These are phyloP conservation scores for Drosophila tanythrix DNA, from an alignment of 2,888 invertebrate species.

Conservation along the genomic window DNA sequence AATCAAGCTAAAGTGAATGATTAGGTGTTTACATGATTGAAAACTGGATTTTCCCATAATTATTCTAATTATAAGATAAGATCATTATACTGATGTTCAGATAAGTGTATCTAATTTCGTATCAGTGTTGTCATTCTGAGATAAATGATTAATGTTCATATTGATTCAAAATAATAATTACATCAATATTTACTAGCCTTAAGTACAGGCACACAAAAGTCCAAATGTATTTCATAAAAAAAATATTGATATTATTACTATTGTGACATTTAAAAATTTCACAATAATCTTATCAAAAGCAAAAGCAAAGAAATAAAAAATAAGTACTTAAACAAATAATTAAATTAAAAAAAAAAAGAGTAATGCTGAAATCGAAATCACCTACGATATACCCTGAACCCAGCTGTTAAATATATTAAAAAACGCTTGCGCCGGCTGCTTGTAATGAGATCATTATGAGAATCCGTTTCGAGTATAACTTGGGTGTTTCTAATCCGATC, in stretches of 20 bases:
- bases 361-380: neutral
- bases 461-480: neutral
- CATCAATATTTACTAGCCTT: neutral
- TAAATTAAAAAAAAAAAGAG: slow-evolving; percentile 1
- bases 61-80: neutral
- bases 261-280: neutral
- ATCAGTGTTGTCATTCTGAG: neutral
- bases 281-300: neutral
- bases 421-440: neutral
- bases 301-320: neutral
- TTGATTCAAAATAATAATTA: neutral
- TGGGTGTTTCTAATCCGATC: neutral
- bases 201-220: neutral
- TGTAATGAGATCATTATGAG: neutral
- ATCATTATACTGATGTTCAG: neutral
- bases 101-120: neutral
- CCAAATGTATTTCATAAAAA: neutral
- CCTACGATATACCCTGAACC: neutral
- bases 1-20: neutral
- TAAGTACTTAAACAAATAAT: slow-evolving; percentile 12
- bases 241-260: neutral
- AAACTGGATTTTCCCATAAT: neutral
- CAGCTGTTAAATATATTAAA: neutral
- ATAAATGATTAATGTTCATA: neutral
- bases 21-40: neutral